Evolutionary conservation across 2,797 vertebrate genomes (phyloP).

Genomic region (Pangasius djambal): DNA sequence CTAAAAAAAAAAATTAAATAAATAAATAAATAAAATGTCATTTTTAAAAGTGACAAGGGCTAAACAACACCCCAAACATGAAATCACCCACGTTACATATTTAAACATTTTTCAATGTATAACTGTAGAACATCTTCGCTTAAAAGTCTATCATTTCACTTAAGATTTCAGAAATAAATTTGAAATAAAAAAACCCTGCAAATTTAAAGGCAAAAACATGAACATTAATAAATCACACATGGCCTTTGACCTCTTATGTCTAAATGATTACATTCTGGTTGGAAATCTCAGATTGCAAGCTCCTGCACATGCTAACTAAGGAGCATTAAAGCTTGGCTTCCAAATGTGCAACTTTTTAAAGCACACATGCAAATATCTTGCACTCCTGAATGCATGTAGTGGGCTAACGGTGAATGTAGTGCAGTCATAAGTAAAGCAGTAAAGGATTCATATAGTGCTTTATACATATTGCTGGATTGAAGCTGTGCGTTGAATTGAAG

Average conservation of each 20-base stretch:
- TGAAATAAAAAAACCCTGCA: background rate
- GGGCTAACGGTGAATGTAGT: slow-evolving; percentile 36
- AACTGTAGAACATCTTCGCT: slow-evolving; percentile 9
- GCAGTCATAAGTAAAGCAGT: background rate
- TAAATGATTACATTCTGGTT: slow-evolving; percentile 22
- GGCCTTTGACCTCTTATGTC: background rate
- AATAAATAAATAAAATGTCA: background rate
- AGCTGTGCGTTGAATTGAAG: slow-evolving; percentile 20
- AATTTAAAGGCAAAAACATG: background rate
- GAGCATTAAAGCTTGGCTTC: slow-evolving; percentile 22
- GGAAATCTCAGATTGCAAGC: slow-evolving; percentile 2
- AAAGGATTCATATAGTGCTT: background rate
- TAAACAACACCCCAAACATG: background rate
- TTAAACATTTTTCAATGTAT: background rate
- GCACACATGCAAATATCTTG: slow-evolving; percentile 11
- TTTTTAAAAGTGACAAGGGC: background rate
- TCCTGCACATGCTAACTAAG: slow-evolving; percentile 19
- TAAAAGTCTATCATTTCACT: background rate
- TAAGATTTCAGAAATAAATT: background rate
- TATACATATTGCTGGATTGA: slow-evolving; percentile 4
- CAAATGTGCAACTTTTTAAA: slow-evolving; percentile 8
- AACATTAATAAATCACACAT: background rate
- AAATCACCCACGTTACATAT: background rate
- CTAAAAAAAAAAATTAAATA: background rate
- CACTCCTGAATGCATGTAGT: background rate